These are phyloP conservation scores for Monarcha castaneiventris DNA, from an alignment of 2,113 vertebrate species.

Conservation along the genomic window DNA sequence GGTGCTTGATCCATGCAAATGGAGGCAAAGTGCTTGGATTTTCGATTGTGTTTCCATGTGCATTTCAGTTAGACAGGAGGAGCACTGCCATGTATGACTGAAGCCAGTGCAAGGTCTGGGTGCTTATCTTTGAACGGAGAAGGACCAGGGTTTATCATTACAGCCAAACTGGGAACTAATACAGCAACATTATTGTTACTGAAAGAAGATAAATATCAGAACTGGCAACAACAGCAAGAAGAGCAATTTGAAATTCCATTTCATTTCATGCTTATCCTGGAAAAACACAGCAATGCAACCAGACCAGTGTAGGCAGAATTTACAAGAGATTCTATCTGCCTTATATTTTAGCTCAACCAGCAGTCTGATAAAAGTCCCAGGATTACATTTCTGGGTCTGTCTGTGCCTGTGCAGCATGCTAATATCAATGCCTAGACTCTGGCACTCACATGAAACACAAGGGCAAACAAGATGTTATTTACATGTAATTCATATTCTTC, in stretches of 20 bases:
- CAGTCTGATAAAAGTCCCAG: background rate
- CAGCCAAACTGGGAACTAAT: background rate
- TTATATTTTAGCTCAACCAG: slow-evolving; percentile 3
- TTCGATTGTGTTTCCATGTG: background rate
- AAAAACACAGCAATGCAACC: slow-evolving; percentile 39
- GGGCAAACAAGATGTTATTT: background rate
- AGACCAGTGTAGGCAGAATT: background rate
- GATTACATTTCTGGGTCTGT: background rate
- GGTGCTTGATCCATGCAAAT: background rate
- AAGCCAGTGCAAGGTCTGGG: background rate
- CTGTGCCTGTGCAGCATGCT: background rate
- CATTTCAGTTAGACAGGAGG: background rate
- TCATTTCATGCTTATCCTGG: slow-evolving; percentile 30
- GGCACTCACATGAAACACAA: background rate
- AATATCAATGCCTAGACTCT: background rate
- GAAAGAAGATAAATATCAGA: slow-evolving; percentile 11
- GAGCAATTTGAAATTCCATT: slow-evolving; percentile 32
- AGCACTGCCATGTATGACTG: background rate
- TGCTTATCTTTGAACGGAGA: background rate
- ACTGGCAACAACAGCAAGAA: background rate
- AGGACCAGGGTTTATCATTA: background rate
- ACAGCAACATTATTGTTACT: background rate
- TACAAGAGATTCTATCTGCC: background rate
- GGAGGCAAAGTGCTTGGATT: background rate
- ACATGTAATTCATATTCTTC: background rate